Evolutionary conservation across 1,140 invertebrate genomes (phyloP).

Genomic region (Apis mellifera): Amel_HAv3.1 CM009931.2:26358001-26358500

Average conservation of each 20-base stretch:
- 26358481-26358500: conserved; percentile 24
- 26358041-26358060: conserved; percentile 46
- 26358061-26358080: conserved; percentile 39
- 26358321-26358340: conserved; percentile 15
- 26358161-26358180: neutral
- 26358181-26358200: too few species aligned
- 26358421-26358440: too few species aligned
- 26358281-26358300: conserved; percentile 55
- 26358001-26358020: conserved; percentile 43
- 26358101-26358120: conserved; percentile 16
- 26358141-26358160: too few species aligned
- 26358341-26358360: neutral
- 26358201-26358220: conserved; percentile 11
- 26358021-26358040: conserved; percentile 39
- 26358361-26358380: conserved; percentile 45
- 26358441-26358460: conserved; percentile 41
- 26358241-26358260: conserved; percentile 37
- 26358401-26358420: too few species aligned
- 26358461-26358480: conserved; percentile 37
- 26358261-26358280: conserved; percentile 57
- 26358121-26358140: conserved; percentile 20
- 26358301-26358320: conserved; percentile 49
- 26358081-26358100: conserved; percentile 16
- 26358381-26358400: too few species aligned
- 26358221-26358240: conserved; percentile 36